Base-by-base conservation (phyloP, 2,797 vertebrate genomes). In the Synanceia verrucosa region DNA sequence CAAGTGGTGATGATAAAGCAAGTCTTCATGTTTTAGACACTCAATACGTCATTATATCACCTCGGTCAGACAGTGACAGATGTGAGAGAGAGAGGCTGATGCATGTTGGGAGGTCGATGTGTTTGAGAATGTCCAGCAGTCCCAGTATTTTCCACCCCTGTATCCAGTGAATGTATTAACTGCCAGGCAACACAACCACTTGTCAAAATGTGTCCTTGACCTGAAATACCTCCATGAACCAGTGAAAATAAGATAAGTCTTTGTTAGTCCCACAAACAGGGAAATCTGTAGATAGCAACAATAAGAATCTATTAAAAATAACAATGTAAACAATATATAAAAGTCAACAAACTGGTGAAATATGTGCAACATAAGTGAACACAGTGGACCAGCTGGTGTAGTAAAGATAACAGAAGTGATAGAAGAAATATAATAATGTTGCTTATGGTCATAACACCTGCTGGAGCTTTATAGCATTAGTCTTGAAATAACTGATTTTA, bases 141-240 rank as follows among this genome's bases (percentile, higher is more conserved):
- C 31, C 2, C 46, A 8, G 59, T 28, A 9, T 65, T 24, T n/a
- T 50, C 28, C 33, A 57, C 29, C 65, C 48, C 36, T 39, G 53
- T 65, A 16, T 37, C 36, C 58, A 24, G 69, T 60, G 28, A 31
- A 53, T 76, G 77, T 76, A 67, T 72, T 63, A 33, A 63, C 46
- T 72, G 58, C 71, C 64, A 44, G 72, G 48, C 71, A 57, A 73
- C 23, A 12, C n/a, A 31, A 6, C 1, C 0, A 36, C 70, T 69
- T 71, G 67, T 85, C 76, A 80, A 80, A 74, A 70, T 80, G 61
- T 69, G 16, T 14, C 48, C 29, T 37, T 7, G 8, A 36, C 11
- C 12, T 12, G 21, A 57, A 56, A 33, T 14, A 2, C 18, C 29
- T 10, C 21, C 4, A 62, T 28, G 2, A 31, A 36, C 10, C 24